These are phyloP conservation scores for Himalopsyche kuldschensis DNA, from an alignment of 2,888 invertebrate species.

Conservation along the genomic window DNA sequence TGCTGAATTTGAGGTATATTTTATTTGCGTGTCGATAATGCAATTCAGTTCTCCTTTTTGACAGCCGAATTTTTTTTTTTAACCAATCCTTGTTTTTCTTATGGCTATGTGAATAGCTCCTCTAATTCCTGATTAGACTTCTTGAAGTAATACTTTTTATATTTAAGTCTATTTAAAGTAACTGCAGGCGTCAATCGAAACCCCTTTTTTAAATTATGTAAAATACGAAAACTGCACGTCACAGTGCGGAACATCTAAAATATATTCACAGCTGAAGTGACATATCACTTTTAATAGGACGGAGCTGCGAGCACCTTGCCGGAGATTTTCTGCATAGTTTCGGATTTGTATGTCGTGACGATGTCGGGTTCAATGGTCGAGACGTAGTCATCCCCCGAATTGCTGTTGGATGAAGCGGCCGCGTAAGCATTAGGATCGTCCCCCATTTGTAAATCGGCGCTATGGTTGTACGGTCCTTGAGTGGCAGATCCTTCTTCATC, in stretches of 20 bases:
- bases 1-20: conserved; percentile 1
- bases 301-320: conserved; percentile 61
- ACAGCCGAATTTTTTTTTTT: not conserved
- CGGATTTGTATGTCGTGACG: conserved; percentile 51
- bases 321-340: conserved; percentile 54
- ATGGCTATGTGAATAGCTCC: conserved; percentile 4
- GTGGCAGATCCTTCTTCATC: conserved; percentile 54
- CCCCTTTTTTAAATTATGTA: conserved; percentile 2
- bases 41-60: not conserved
- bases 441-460: conserved; percentile 56
- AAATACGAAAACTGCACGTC: conserved; percentile 12
- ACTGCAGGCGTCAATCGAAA: conserved; percentile 8
- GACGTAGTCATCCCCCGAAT: conserved; percentile 54
- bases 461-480: conserved; percentile 66
- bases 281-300: conserved; percentile 49
- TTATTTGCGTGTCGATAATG: not conserved
- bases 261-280: conserved; percentile 33
- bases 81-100: not conserved
- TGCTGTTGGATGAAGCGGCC: conserved; percentile 48
- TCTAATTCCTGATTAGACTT: conserved; percentile 8
- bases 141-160: conserved; percentile 1
- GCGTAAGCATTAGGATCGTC: conserved; percentile 61
- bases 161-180: conserved; percentile 28
- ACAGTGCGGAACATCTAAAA: conserved; percentile 17
- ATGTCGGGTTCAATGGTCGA: conserved; percentile 65